Evolutionary conservation across 1,140 invertebrate genomes (phyloP).

Genomic region (Stegodyphus dumicola): DNA sequence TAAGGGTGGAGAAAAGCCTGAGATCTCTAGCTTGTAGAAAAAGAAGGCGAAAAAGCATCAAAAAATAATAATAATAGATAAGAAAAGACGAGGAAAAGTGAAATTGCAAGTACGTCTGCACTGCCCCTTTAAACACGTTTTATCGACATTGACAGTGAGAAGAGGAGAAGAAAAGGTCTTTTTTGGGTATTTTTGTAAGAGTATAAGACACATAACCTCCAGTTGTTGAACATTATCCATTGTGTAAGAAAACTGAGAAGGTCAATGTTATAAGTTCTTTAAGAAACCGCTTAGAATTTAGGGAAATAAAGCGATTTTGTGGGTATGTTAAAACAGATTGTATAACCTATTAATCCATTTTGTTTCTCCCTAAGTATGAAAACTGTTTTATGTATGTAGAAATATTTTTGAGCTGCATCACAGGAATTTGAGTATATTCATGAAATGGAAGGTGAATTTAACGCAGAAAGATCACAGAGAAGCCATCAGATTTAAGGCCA

Average conservation of each 20-base stretch:
- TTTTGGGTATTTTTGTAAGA: neutral
- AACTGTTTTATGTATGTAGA: too few species aligned
- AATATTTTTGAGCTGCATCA: too few species aligned
- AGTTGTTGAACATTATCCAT: neutral
- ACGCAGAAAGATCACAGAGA: too few species aligned
- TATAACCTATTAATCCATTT: too few species aligned
- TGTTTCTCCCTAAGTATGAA: too few species aligned
- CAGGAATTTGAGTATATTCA: too few species aligned
- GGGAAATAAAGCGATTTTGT: too few species aligned
- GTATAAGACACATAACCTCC: neutral
- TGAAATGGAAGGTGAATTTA: too few species aligned
- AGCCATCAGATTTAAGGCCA: too few species aligned
- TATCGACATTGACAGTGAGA: slow-evolving; percentile 31
- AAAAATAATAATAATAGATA: neutral
- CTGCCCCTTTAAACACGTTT: slow-evolving; percentile 30
- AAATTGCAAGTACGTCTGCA: slow-evolving; percentile 10
- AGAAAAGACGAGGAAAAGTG: slow-evolving; percentile 1
- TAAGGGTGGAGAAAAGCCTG: slow-evolving; percentile 15
- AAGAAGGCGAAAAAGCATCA: neutral
- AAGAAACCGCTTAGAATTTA: too few species aligned
- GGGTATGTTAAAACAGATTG: too few species aligned
- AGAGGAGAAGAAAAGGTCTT: neutral
- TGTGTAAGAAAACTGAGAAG: neutral
- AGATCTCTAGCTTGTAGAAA: slow-evolving; percentile 5
- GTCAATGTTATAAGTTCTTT: neutral